Base-by-base conservation (phyloP, 92 coral and sea anemone genomes). In the Zoanthus sociatus region DNA sequence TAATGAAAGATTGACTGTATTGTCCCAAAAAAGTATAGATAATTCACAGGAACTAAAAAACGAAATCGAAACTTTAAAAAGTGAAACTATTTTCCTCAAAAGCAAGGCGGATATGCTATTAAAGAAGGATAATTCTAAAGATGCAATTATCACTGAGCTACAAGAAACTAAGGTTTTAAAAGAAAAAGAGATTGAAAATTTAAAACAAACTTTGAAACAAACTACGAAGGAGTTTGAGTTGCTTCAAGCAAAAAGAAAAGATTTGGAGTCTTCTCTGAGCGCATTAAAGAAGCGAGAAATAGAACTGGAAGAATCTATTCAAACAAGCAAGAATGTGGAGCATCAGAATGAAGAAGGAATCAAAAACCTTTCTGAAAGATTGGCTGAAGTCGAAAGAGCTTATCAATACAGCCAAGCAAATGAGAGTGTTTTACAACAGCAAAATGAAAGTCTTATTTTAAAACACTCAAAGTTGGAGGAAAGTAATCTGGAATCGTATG, bases 401-500 rank as follows among this genome's bases (percentile, higher is more conserved):
- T 71, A 92, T 1, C 58, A 53, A 17, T 96, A 93, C 64, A 71
- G 92, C 21, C 93, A 92, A 76, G 93, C 93, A 63, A 93, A 73
- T 67, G 99, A 95, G 63, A 85, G 86, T 61, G 93, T 89, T 42
- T 87, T 89, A 12, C 87, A 89, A 30, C 95, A 92, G 82, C 90
- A 95, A 42, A 89, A 95, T 61, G 64, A 88, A 30, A 88, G 92
- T 46, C 83, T 95, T 18, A 87, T 90, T 56, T 83, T 95, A 8
- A 92, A 95, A 71, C 77, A 92, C 5, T 86, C 92, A 76, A 94
- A 95, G 88, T 82, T 97, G 26, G 96, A 95, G 82, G 86, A 92
- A 30, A 89, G 71, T 76, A 93, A 90, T 77, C 91, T 86, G 56
- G 79, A 89, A 58, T 83, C 92, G 26, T 92, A 91, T 56, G 93